phyloP scores from a whole-genome alignment of 2,888 invertebrate genomes.

The Himalopsyche anomala region DNA sequence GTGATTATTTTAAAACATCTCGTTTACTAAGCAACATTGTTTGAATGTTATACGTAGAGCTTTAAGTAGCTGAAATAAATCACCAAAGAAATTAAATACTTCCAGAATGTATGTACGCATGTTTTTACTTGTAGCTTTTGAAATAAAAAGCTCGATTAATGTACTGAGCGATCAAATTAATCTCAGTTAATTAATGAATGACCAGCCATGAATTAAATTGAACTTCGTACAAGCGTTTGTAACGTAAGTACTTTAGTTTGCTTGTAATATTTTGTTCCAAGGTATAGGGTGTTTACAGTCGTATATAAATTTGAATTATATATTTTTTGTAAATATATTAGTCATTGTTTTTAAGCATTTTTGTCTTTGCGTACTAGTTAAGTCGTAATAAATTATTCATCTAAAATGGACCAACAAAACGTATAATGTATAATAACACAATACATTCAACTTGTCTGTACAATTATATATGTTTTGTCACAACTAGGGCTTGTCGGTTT shows the following conservation, averaged over 20 bases:
- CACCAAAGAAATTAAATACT: constrained; percentile 32
- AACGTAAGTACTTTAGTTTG: constrained; percentile 10
- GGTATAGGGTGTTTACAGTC: not conserved
- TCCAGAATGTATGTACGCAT: constrained; percentile 13
- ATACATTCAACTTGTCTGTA: no score
- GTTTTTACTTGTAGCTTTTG: not conserved
- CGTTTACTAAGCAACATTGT: constrained; percentile 22
- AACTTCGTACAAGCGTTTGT: constrained; percentile 1
- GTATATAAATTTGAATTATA: no score
- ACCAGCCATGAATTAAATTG: constrained; percentile 26
- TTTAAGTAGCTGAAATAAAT: constrained; percentile 31
- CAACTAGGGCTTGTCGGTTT: no score
- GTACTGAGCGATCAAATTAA: constrained; percentile 23
- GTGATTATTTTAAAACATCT: constrained; percentile 12
- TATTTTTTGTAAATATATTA: no score
- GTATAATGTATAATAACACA: no score
- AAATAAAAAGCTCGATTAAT: constrained; percentile 34
- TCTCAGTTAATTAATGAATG: constrained; percentile 40
- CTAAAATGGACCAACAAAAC: no score
- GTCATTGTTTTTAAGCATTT: no score
- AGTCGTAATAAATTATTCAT: no score
- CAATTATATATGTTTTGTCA: no score
- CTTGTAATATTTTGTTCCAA: not conserved
- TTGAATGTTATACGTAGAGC: not conserved
- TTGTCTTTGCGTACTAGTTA: no score